Base-by-base conservation (phyloP, 2,797 vertebrate genomes). In the Mormyrops boulengeri region DNA sequence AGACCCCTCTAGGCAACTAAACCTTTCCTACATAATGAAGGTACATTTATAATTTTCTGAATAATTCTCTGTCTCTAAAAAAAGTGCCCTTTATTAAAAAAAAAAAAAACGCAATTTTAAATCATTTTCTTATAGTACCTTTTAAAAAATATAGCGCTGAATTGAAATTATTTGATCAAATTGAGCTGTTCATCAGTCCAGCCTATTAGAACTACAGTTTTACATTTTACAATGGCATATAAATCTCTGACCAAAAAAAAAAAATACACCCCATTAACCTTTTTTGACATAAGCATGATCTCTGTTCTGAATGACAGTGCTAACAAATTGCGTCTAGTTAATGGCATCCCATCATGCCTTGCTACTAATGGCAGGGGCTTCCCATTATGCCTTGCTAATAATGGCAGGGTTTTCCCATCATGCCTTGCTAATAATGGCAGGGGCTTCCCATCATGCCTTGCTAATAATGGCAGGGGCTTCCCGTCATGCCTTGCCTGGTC, bases 1-100 rank as follows among this genome's bases (percentile, higher is more conserved):
- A 57, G 88, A 77, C 73, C 50, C 73, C 88, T 60, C 38, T 53
- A 89, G 88, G 88, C 88, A 47, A 44, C 80, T n/a, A 17, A 85
- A 62, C 41, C 77, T 57, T 84, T 89, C 44, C 53, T 85, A 44
- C 52, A 89, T 89, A 53, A 89, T 57, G 77, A 38, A 84, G 73
- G 34, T 14, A 60, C 53, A 60, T 89, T 89, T 60, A 22, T 62
- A 84, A 34, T 26, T 89, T 82, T 19, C 88, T 85, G 19, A 26
- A 47, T 62, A n/a, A 84, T 26, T 14, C 26, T 60, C n/a, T 12
- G 26, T 50, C 47, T n/a, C 14, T 52, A 30, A 60, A 41, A 41
- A 80, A 49, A 60, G 47, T 22, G 11, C 11, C 2, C 19, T 22
- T 17, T 26, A 9, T 47, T 60, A 60, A 57, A 22, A 89, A 82